phyloP scores from a whole-genome alignment of 1,140 invertebrate species.

The Penaeus japonicus region DNA sequence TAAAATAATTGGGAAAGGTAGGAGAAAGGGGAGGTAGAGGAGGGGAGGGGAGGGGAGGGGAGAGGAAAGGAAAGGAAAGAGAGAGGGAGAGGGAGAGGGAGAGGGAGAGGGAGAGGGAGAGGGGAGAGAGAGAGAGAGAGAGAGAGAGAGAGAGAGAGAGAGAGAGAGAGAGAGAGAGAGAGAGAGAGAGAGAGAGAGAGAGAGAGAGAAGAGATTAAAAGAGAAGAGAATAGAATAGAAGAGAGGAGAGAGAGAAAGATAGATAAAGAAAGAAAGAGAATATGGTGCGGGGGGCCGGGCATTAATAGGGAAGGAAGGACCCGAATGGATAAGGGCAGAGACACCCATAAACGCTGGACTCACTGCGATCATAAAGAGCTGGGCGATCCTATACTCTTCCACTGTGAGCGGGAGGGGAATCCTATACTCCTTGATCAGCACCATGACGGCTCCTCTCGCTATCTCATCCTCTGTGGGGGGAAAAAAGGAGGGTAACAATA shows the following conservation, averaged over 20 bases:
- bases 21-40: no score
- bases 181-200: not conserved
- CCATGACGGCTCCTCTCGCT: conserved; percentile 38
- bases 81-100: not conserved
- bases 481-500: not conserved
- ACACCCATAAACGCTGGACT: conserved; percentile 64
- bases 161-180: not conserved
- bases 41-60: no score
- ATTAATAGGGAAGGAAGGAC: not conserved
- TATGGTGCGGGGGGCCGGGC: not conserved
- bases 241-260: no score
- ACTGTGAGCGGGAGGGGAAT: conserved; percentile 97
- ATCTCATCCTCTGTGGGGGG: conserved; percentile 33
- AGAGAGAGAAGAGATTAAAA: not conserved
- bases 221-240: not conserved
- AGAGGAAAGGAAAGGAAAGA: not conserved
- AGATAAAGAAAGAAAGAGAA: not conserved
- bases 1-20: no score
- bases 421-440: conserved; percentile 99
- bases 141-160: no score
- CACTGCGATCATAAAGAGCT: conserved; percentile 99
- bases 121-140: not conserved
- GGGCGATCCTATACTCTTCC: conserved; percentile 97
- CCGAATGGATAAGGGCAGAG: not conserved
- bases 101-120: not conserved